phyloP scores from a whole-genome alignment of 23 tunicate species.

The Diplosoma virens region DNA sequence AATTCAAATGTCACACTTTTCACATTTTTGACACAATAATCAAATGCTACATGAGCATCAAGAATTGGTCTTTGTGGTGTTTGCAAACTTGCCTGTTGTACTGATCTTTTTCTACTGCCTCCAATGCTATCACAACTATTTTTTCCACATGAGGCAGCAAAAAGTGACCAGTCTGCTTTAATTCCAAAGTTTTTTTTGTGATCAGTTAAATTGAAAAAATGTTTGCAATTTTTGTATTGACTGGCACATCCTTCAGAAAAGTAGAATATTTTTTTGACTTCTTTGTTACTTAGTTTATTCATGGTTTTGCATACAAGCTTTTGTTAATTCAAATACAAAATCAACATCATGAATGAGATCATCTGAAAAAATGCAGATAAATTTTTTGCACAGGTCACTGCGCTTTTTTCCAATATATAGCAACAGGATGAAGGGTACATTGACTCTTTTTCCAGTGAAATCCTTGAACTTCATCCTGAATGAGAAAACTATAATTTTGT shows the following conservation, averaged over 20 bases:
- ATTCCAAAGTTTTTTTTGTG: constrained; percentile 26
- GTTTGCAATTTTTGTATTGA: constrained; percentile 41
- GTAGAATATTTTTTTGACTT: constrained; percentile 2
- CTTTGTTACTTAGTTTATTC: background rate
- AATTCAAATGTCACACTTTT: background rate
- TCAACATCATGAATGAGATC: constrained; percentile 38
- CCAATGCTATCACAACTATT: constrained; percentile 10
- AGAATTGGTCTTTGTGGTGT: constrained; percentile 8
- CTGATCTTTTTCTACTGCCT: constrained; percentile 6
- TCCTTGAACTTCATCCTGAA: constrained; percentile 33
- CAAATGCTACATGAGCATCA: background rate
- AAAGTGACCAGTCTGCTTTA: constrained; percentile 35
- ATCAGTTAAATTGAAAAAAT: constrained; percentile 28
- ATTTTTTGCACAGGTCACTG: background rate
- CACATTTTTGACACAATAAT: background rate
- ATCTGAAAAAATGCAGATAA: constrained; percentile 20
- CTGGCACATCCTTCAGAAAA: constrained; percentile 39
- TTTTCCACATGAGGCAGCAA: constrained; percentile 36
- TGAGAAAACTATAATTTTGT: constrained; percentile 21
- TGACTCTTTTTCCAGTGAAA: constrained; percentile 32
- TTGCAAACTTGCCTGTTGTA: constrained; percentile 7
- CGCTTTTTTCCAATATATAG: constrained; percentile 12
- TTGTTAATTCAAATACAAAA: constrained; percentile 13
- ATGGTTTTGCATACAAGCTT: background rate
- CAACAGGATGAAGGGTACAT: constrained; percentile 32